Percentiles rank a stretch among this genome's conserved stretches.
These are phyloP conservation scores for Tipula vernalis DNA, from an alignment of 2,888 invertebrate species.

Conservation along the genomic window DNA sequence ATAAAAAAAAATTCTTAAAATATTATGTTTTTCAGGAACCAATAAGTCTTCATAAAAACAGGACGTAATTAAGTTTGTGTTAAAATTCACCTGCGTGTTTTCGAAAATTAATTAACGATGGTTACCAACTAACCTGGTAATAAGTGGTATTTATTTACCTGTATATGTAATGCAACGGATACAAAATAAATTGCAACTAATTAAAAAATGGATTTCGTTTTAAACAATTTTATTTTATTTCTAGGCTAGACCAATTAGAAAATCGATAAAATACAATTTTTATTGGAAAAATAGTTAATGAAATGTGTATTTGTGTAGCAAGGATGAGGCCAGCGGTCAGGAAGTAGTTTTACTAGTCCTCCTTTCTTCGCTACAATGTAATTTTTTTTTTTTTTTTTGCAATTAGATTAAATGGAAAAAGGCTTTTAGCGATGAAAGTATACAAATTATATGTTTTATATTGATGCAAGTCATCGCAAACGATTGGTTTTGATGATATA, in stretches of 20 bases:
- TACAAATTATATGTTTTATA: not conserved
- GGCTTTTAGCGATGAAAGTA: not conserved
- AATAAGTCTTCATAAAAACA: not conserved
- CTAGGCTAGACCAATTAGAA: not conserved
- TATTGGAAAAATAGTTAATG: not conserved
- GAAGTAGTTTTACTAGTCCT: not conserved
- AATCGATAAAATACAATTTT: not conserved
- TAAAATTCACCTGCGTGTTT: not conserved
- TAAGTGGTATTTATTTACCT: no score
- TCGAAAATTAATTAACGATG: not conserved
- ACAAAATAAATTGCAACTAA: not conserved
- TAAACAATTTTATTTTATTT: not conserved
- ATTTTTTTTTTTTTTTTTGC: not conserved
- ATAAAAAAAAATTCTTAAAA: not conserved
- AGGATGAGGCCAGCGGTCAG: not conserved
- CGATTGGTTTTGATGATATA: not conserved
- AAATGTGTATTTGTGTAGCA: not conserved
- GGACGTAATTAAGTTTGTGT: not conserved
- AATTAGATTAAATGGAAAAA: not conserved
- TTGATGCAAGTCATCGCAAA: not conserved
- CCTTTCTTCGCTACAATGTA: not conserved
- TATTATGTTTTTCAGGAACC: not conserved
- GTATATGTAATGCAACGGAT: not conserved
- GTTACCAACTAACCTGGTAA: not conserved
- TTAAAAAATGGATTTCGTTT: not conserved